These are phyloP conservation scores for Dufourea novaeangliae DNA, from an alignment of 1,140 invertebrate species.

Conservation along the genomic window DNA sequence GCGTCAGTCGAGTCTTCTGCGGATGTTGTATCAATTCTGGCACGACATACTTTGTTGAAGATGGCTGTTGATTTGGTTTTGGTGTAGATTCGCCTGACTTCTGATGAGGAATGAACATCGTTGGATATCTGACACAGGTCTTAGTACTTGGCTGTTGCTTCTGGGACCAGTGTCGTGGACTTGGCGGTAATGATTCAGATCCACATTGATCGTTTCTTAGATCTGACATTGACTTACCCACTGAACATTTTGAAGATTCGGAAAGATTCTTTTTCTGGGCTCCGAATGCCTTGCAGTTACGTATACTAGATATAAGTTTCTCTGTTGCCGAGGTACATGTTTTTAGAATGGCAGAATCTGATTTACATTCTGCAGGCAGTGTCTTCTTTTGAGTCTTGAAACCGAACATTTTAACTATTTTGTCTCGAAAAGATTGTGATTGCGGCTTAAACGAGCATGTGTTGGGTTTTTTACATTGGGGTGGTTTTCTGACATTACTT, in stretches of 20 bases:
- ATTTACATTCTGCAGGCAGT: neutral
- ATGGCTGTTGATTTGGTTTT: no score
- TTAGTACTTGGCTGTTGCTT: neutral
- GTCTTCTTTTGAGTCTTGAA: neutral
- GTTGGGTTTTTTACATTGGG: neutral
- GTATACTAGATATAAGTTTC: neutral
- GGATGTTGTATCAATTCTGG: neutral
- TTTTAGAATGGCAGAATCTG: neutral
- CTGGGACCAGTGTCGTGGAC: conserved; percentile 32
- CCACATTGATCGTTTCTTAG: neutral
- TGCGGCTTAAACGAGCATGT: neutral
- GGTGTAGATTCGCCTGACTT: neutral
- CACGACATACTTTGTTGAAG: neutral
- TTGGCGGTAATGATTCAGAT: conserved; percentile 28
- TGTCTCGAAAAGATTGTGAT: neutral
- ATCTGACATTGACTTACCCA: neutral
- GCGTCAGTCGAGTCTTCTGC: no score
- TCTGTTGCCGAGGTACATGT: neutral
- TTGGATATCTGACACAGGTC: neutral
- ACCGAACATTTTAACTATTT: neutral
- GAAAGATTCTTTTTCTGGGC: neutral
- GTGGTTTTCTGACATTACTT: neutral
- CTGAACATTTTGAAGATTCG: neutral
- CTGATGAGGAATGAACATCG: conserved; percentile 17
- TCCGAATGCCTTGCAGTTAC: neutral